phyloP scores from a whole-genome alignment of 1,140 invertebrate species.

The Drosophila orosa region DNA sequence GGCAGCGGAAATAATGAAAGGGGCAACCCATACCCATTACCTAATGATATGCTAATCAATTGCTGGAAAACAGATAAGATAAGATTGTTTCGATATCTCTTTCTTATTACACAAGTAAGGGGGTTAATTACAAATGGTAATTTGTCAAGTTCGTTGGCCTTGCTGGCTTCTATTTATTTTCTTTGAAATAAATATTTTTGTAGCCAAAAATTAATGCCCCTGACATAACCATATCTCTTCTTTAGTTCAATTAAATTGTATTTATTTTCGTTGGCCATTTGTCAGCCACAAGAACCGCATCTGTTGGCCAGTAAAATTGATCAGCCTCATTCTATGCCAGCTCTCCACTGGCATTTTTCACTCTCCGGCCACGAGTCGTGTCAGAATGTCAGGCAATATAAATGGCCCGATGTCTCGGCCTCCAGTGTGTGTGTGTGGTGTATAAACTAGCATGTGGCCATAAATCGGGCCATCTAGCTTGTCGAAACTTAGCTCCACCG shows the following conservation, averaged over 20 bases:
- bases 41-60: constrained; percentile 23
- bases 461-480: constrained; percentile 39
- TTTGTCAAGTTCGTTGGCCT: constrained; percentile 11
- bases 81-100: not conserved
- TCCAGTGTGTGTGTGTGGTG: constrained; percentile 13
- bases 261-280: constrained; percentile 13
- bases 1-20: constrained; percentile 5
- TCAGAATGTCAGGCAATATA: constrained; percentile 50
- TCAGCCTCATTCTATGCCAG: constrained; percentile 21
- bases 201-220: not conserved
- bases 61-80: constrained; percentile 19
- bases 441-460: constrained; percentile 41
- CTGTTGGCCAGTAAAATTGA: constrained; percentile 26
- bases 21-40: constrained; percentile 3
- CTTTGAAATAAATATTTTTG: not conserved
- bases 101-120: not conserved
- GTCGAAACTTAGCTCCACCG: constrained; percentile 32
- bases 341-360: constrained; percentile 45
- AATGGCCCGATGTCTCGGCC: constrained; percentile 40
- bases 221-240: not conserved
- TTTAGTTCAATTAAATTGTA: constrained; percentile 16
- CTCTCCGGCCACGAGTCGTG: constrained; percentile 32
- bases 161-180: not conserved
- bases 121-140: not conserved
- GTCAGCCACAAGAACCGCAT: constrained; percentile 20